Base-by-base conservation (phyloP, 23 tunicate species). In the Halocynthia aurantium region DNA sequence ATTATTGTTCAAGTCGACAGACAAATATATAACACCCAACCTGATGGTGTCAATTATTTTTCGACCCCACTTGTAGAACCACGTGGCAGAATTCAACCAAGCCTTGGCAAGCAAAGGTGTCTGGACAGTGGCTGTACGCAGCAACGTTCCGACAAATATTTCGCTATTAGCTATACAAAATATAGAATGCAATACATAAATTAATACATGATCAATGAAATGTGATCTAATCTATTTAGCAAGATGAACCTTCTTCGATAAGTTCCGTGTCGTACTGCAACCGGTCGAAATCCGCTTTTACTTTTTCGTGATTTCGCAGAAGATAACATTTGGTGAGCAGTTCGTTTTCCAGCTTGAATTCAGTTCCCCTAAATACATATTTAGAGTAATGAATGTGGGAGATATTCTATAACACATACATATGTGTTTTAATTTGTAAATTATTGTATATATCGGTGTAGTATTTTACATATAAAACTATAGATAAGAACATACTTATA, bases 51-150 rank as follows among this genome's bases (percentile, higher is more conserved):
- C 99, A 20, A 94, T 81, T 11, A 85, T 77, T 52, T 88, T 88
- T 68, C 90, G 85, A 44, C 99, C 99, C 99, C 95, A 94, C 72
- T 94, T 94, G 75, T 85, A 94, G 69, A 87, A 88, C 94, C 94
- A 94, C 53, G 91, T 87, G 6, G 95, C 99, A 75, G 93, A 67
- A 8, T 62, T 61, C 52, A 88, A 81, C 91, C 94, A 88, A 4
- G 99, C 77, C 67, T 94, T 94, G 22, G 95, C 91, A 68, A 80
- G 22, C n/a, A 81, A 75, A 9, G 99, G 99, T 18, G 90, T 84
- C 54, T 84, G 88, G 66, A 55, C 66, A 7, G 99, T 87, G 40
- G 99, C 87, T 55, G 85, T 57, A 57, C 88, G 84, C 51, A 81
- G 57, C 61, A 94, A 58, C 52, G 91, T 77, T 18, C 99, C 99